Evolutionary conservation across 2,888 invertebrate genomes (phyloP).

Genomic region (Caenorhabditis wallacei): DNA sequence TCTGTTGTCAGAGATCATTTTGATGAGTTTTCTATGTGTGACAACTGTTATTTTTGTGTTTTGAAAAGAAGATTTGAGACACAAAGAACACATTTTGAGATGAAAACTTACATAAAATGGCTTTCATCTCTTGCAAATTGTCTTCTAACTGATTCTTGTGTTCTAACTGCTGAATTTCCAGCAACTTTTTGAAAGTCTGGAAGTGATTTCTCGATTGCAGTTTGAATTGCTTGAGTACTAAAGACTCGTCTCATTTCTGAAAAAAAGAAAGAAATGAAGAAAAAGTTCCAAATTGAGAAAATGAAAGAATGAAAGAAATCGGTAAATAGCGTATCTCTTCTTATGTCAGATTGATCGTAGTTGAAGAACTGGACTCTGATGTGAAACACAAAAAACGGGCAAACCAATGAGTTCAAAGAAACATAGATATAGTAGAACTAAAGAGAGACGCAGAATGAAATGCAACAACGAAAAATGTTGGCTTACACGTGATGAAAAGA

Average conservation of each 20-base stretch:
- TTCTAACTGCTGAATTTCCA: constrained; percentile 83
- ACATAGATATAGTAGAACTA: constrained; percentile 3
- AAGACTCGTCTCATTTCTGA: constrained; percentile 39
- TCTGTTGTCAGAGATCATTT: constrained; percentile 21
- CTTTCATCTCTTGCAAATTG: constrained; percentile 84
- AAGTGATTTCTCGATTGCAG: constrained; percentile 52
- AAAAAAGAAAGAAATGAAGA: not conserved
- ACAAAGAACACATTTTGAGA: not conserved
- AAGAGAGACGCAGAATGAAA: constrained; percentile 48
- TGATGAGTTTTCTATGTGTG: not conserved
- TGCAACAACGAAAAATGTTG: constrained; percentile 8
- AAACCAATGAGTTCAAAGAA: constrained; percentile 43
- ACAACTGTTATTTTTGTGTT: not conserved
- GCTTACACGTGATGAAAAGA: constrained; percentile 41
- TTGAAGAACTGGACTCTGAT: constrained; percentile 55
- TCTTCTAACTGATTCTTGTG: constrained; percentile 83
- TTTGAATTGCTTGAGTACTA: constrained; percentile 51
- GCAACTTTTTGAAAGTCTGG: constrained; percentile 71
- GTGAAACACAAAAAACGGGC: constrained; percentile 45
- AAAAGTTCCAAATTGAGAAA: not conserved
- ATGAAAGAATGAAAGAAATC: constrained; percentile 10
- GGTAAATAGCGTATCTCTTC: constrained; percentile 7
- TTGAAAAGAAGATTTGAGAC: not conserved
- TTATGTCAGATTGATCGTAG: constrained; percentile 34
- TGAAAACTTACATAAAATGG: constrained; percentile 78